Evolutionary conservation across 2,888 invertebrate genomes (phyloP).

Genomic region (Andricus quercusramuli): DNA sequence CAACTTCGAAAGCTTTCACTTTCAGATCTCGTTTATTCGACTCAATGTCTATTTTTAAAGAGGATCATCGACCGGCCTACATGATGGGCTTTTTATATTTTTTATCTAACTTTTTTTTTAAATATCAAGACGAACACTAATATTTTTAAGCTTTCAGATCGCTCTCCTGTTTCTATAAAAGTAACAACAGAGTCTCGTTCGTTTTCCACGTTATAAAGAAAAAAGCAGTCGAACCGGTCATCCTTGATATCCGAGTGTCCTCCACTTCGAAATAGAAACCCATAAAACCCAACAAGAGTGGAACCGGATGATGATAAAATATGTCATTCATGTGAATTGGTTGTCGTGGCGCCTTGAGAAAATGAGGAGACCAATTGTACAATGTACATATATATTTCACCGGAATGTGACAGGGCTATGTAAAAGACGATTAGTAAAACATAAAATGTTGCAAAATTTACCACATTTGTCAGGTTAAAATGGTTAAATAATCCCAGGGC

Average conservation of each 20-base stretch:
- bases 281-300: slow-evolving; percentile 50
- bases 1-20: background rate
- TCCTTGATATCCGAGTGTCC: slow-evolving; percentile 57
- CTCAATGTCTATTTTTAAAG: background rate
- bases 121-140: background rate
- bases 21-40: background rate
- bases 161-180: background rate
- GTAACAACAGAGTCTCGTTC: background rate
- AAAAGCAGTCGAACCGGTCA: slow-evolving; percentile 55
- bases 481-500: slow-evolving; percentile 4
- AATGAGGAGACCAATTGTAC: background rate
- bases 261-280: slow-evolving; percentile 55
- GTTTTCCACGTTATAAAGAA: slow-evolving; percentile 13
- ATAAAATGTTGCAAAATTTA: slow-evolving; percentile 18
- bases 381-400: background rate
- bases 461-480: background rate
- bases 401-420: slow-evolving; percentile 4
- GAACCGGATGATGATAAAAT: slow-evolving; percentile 52
- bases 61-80: slow-evolving; percentile 10
- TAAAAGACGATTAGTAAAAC: slow-evolving; percentile 3
- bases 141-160: background rate
- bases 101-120: slow-evolving; percentile 3
- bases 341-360: slow-evolving; percentile 17
- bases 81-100: background rate
- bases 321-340: slow-evolving; percentile 51